phyloP scores from a whole-genome alignment of 2,888 invertebrate species.

The Plebejus melissa region DNA sequence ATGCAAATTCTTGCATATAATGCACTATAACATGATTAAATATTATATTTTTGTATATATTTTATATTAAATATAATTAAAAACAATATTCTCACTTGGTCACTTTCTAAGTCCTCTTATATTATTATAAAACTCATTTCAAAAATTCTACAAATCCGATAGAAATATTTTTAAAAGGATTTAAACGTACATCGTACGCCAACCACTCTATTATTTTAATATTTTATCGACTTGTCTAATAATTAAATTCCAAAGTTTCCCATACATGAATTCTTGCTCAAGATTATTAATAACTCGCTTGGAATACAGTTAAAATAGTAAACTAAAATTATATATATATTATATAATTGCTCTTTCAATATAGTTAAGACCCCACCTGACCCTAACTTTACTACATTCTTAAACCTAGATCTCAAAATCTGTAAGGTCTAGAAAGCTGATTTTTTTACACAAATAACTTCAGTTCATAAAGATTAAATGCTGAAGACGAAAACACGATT shows the following conservation, averaged over 20 bases:
- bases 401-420: too few species aligned
- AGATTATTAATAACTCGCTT: constrained; percentile 36
- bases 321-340: constrained; percentile 44
- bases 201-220: not conserved
- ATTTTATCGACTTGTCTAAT: constrained; percentile 5
- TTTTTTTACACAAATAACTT: too few species aligned
- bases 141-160: constrained; percentile 11
- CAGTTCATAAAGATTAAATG: too few species aligned
- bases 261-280: not conserved
- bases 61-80: constrained; percentile 20
- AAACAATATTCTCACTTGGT: constrained; percentile 26
- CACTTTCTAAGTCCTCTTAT: constrained; percentile 19
- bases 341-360: constrained; percentile 43
- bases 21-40: constrained; percentile 18
- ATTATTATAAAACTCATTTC: constrained; percentile 7
- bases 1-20: constrained; percentile 7
- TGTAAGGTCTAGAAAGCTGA: too few species aligned
- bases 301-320: constrained; percentile 33
- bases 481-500: too few species aligned
- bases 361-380: constrained; percentile 31
- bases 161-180: not conserved
- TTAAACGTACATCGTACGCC: not conserved
- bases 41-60: constrained; percentile 19
- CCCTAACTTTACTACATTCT: too few species aligned
- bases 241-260: not conserved